Conservation (phyloP, 2,888 invertebrate species). For the Patella ulyssiponensis region DNA sequence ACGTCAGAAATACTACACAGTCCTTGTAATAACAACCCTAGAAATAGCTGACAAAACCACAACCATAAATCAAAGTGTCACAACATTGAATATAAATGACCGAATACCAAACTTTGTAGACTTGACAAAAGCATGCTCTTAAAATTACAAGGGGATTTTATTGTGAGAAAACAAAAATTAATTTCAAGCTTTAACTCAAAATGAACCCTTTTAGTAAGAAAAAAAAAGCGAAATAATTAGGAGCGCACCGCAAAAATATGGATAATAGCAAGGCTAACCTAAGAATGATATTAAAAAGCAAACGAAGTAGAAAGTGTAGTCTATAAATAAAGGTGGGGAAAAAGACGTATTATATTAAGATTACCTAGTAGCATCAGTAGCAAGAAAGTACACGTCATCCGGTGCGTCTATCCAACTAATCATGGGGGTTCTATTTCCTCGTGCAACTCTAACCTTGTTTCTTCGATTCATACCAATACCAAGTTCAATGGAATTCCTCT, state of each 20-base stretch:
- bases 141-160: too few relatives aligned
- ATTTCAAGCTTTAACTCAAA: too few relatives aligned
- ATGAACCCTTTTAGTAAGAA: too few relatives aligned
- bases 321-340: neutral
- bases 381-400: conserved; percentile 95
- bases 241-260: neutral
- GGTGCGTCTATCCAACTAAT: conserved; percentile 99
- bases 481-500: conserved; percentile 59
- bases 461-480: conserved; percentile 58
- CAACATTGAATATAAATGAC: too few relatives aligned
- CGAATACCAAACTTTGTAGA: too few relatives aligned
- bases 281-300: neutral
- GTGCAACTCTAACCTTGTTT: conserved; percentile 64
- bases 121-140: too few relatives aligned
- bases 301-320: neutral
- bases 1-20: too few relatives aligned
- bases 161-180: too few relatives aligned
- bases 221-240: too few relatives aligned
- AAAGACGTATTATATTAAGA: conserved; percentile 18
- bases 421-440: conserved; percentile 84
- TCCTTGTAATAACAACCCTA: too few relatives aligned
- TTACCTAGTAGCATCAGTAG: conserved; percentile 91
- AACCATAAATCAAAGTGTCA: too few relatives aligned
- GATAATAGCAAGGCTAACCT: neutral
- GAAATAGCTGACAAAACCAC: too few relatives aligned